These are phyloP conservation scores for Drosophila tsacasi DNA, from an alignment of 1,140 invertebrate species.

Conservation along the genomic window DNA sequence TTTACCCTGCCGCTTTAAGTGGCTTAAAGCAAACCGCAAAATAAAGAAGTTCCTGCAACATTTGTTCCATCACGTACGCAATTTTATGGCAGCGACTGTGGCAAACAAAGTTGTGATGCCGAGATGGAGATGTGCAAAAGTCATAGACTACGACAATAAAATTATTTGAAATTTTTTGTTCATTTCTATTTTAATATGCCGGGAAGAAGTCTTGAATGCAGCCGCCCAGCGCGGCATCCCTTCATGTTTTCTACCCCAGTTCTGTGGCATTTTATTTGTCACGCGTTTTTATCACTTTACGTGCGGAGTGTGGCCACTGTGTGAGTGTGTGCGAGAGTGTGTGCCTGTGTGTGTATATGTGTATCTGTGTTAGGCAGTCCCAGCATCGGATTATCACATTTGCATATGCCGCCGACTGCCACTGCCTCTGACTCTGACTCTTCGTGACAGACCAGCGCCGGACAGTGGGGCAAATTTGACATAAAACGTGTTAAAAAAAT, in stretches of 20 bases:
- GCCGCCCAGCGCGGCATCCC: conserved; percentile 2
- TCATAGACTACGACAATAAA: conserved; percentile 76
- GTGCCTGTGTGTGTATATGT: conserved; percentile 8
- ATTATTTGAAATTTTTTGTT: conserved; percentile 70
- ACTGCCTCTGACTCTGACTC: conserved; percentile 17
- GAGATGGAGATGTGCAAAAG: conserved; percentile 39
- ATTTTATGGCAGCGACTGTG: conserved; percentile 75
- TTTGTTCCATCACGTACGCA: conserved; percentile 63
- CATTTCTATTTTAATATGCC: conserved; percentile 73
- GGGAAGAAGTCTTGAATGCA: conserved; percentile 45
- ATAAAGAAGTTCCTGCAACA: conserved; percentile 32
- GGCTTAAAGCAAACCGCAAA: conserved; percentile 12
- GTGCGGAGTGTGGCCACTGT: conserved; percentile 53
- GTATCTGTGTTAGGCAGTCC: conserved; percentile 34
- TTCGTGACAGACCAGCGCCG: conserved; percentile 56
- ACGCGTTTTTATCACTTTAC: conserved; percentile 83
- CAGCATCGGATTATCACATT: conserved; percentile 82
- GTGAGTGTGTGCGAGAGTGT: not conserved
- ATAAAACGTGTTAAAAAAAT: no score
- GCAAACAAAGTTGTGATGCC: conserved; percentile 70
- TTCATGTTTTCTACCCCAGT: conserved; percentile 16
- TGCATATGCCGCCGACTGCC: conserved; percentile 67
- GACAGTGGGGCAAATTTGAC: conserved; percentile 6
- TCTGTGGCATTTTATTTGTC: conserved; percentile 79
- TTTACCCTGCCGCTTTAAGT: not conserved